Base-by-base conservation (phyloP, 2,888 invertebrate species). In the Melanostoma mellinum region DNA sequence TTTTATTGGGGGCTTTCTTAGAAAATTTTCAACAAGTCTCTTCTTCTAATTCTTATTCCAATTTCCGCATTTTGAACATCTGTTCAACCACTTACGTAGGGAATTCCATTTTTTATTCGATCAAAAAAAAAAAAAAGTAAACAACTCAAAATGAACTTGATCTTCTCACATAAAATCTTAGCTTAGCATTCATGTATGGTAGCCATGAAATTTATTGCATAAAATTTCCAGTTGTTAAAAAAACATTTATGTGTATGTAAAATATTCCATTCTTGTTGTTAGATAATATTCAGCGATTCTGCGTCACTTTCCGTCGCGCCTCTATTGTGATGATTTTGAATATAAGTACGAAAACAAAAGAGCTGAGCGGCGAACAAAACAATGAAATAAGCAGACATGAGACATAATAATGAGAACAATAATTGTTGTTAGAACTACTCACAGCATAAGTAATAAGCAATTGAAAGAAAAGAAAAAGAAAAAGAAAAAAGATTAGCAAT, bases 181-280 rank as follows among this genome's bases (percentile, higher is more conserved):
- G 33, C 10, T 36, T 42, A 42, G 8, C 42, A 2, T 3, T 9
- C 9, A 2, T 9, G 33, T 6, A 8, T 10, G 46, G 20, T 20
- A 46, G 36, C 61, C 61, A 33, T 61, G 61, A 61, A 61, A 36
- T 36, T 35, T 48, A 48, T 63, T 63, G 61, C 48, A 63, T 63
- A 38, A 63, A 63, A 38, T 48, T 36, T 63, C 30, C 48, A 44
- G 20, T 63, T 61, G 3, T 33, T 58, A 9, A 6, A 33, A 32
- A 32, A n/a, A 20, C 8, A 2, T 30, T 9, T 3, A 44, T 4
- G 20, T 20, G 20, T 20, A 20, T 44, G 44, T 60, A 60, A 60
- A 60, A 44, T 60, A 60, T 60, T 60, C 60, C 44, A 33, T 6
- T 33, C 10, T 10, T n/a, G 36, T 63, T 63, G 5, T 9, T 38